These are phyloP conservation scores for Plodia interpunctella DNA, from an alignment of 1,140 invertebrate species.

Conservation along the genomic window DNA sequence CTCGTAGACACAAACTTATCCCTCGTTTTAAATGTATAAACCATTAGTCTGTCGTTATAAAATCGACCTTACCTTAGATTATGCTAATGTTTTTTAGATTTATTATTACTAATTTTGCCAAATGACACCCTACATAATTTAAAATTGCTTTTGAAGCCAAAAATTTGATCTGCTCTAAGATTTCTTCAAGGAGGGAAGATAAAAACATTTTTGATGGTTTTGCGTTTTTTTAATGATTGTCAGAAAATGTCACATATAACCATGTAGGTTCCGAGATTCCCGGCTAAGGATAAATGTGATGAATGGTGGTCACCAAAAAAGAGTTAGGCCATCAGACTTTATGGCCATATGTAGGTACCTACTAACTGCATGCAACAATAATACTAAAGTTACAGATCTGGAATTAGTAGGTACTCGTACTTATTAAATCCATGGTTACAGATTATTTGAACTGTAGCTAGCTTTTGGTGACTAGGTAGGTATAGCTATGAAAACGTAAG, in stretches of 20 bases:
- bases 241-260: neutral
- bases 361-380: no score
- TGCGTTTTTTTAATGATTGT: conserved; percentile 37
- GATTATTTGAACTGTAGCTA: no score
- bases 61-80: conserved; percentile 25
- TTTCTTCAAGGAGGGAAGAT: conserved; percentile 72
- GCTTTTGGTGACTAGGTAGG: no score
- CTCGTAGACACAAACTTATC: neutral
- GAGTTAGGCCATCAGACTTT: no score
- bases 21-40: neutral
- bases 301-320: no score
- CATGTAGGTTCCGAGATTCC: neutral
- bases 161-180: conserved; percentile 65
- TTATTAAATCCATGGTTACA: no score
- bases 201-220: conserved; percentile 70
- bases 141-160: conserved; percentile 63
- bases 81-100: conserved; percentile 70
- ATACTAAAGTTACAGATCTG: no score
- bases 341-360: no score
- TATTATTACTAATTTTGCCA: conserved; percentile 63
- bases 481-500: no score
- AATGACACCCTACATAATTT: conserved; percentile 74
- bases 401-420: no score
- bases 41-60: neutral
- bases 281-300: no score